Evolutionary conservation across 2,113 vertebrate genomes (phyloP), one percentile per base, ranked within the genome.

Genomic region (Sturnira hondurensis): DNA sequence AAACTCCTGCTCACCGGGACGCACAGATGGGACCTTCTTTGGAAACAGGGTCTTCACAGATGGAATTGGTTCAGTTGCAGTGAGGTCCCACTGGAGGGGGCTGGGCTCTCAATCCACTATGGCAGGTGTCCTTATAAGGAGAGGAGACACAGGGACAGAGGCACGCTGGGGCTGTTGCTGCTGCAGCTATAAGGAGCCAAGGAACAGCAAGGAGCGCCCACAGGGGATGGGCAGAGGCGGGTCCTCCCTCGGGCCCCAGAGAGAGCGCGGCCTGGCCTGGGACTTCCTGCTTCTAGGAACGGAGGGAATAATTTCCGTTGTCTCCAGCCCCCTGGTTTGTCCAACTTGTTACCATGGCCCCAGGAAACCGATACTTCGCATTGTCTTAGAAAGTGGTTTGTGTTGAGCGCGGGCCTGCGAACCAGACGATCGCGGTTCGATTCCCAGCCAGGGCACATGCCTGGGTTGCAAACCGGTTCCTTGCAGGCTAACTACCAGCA

Each of bases 131-230:
- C 45, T 43, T 33, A 2, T n/a, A 24, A 54, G 58, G 36, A 38
- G 63, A 61, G 17, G 47, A 16, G 58, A 31, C 33, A 11, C 7
- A 10, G 52, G 38, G n/a, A 24, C 45, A 24, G 68, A 45, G 31
- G n/a, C n/a, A n/a, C n/a, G n/a, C n/a, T n/a, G n/a, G n/a, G n/a
- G n/a, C n/a, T n/a, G 20, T 47, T 26, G 36, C 15, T 12, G 50
- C 45, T 7, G 20, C 74, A 43, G 36, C 61, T 4, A 11, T 1
- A 1, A 54, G 86, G 1, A 54, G 86, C 52, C 4, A 9, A 20
- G 58, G 56, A 13, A 14, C 6, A 4, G 36, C 71, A 1, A 4
- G 43, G 68, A 8, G 12, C 0, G n/a, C 20, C 4, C 5, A 10
- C 26, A 26, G 20, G 13, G 43, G n/a, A 0, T 2, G 43, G 41